phyloP scores from a whole-genome alignment of 1,140 invertebrate species.

The Panulirus ornatus region DNA sequence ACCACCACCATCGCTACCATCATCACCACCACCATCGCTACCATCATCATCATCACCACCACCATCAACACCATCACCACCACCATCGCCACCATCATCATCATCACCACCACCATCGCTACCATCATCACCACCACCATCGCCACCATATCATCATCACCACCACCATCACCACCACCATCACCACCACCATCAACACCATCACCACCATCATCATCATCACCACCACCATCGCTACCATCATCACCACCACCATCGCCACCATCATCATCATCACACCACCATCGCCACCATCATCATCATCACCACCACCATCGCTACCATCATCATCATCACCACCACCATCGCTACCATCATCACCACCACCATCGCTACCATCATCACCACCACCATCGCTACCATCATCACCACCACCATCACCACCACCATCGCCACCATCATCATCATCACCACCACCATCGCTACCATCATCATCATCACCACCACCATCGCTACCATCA shows the following conservation, averaged over 20 bases:
- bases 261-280: not conserved
- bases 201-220: no score
- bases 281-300: not conserved
- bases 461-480: no score
- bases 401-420: not conserved
- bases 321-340: not conserved
- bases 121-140: not conserved
- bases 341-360: not conserved
- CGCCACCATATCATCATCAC: not conserved
- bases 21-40: not conserved
- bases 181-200: no score
- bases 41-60: not conserved
- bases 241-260: no score
- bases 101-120: not conserved
- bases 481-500: not conserved
- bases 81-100: slow-evolving; percentile 6
- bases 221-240: no score
- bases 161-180: no score
- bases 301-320: not conserved
- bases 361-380: not conserved
- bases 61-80: not conserved
- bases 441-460: not conserved
- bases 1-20: not conserved
- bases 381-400: slow-evolving; percentile 15
- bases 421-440: not conserved